Evolutionary conservation across 2,888 invertebrate genomes (phyloP).

Genomic region (Mesorhabditis spiculigera): DNA sequence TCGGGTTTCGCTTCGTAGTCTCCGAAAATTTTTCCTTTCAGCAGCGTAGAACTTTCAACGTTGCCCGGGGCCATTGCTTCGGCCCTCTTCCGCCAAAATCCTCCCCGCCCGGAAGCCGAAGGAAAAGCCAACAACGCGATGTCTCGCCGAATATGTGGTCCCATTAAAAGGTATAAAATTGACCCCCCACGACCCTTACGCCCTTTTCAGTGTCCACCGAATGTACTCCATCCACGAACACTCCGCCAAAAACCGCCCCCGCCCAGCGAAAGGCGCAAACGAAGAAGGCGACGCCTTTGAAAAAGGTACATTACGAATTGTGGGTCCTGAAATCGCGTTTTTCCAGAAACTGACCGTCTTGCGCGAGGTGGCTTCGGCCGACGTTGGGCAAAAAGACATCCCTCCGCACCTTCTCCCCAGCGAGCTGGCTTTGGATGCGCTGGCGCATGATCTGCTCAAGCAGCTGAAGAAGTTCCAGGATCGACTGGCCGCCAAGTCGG

Average conservation of each 20-base stretch:
- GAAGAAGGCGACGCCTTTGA: neutral
- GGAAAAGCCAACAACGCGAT: slow-evolving; percentile 2
- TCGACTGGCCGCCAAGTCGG: neutral
- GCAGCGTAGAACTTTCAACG: no score
- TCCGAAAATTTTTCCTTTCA: no score
- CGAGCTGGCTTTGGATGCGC: no score
- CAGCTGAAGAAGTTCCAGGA: slow-evolving; percentile 17
- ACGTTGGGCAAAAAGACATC: no score
- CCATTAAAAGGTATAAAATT: neutral
- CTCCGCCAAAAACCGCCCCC: neutral
- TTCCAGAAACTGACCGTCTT: no score
- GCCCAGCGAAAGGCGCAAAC: neutral
- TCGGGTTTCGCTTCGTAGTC: no score
- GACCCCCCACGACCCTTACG: neutral
- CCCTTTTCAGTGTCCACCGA: neutral
- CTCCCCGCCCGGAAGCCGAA: no score
- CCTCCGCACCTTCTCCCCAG: no score
- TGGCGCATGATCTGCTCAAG: slow-evolving; percentile 9
- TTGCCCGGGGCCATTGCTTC: no score
- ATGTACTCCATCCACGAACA: neutral
- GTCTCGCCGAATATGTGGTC: neutral
- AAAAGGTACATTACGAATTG: neutral
- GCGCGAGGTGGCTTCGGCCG: no score
- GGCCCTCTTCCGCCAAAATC: no score
- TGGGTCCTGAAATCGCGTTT: no score